These are phyloP conservation scores for Stenodema calcarata DNA, from an alignment of 2,888 invertebrate species.

Conservation along the genomic window DNA sequence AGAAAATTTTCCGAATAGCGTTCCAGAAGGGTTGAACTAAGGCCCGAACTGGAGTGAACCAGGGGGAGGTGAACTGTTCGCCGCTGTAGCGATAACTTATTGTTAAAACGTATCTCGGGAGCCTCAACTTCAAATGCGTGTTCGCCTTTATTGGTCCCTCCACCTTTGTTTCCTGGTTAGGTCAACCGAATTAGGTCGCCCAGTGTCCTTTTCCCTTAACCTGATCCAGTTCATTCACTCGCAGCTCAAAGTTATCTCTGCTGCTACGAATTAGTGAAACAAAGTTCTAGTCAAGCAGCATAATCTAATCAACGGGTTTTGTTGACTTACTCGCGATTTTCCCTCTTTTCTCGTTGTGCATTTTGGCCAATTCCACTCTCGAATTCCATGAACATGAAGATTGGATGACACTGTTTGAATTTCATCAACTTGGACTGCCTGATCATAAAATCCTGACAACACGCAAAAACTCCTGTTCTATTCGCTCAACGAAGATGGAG, in stretches of 20 bases:
- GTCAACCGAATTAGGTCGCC: not conserved
- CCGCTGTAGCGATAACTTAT: not conserved
- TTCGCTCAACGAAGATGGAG: too few relatives aligned
- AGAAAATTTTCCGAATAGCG: not conserved
- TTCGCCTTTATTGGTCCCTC: not conserved
- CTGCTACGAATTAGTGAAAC: too few relatives aligned
- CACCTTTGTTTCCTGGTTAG: not conserved
- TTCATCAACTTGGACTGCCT: too few relatives aligned
- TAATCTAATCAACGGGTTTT: too few relatives aligned
- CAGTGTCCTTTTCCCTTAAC: not conserved
- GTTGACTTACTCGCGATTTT: too few relatives aligned
- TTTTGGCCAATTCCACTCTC: too few relatives aligned
- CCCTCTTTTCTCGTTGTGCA: too few relatives aligned
- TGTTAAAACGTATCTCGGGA: conserved; percentile 15
- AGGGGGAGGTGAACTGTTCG: not conserved
- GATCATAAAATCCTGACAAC: too few relatives aligned
- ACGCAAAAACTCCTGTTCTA: too few relatives aligned
- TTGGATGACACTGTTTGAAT: too few relatives aligned
- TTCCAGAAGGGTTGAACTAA: not conserved
- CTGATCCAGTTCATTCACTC: not conserved
- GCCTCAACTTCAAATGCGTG: not conserved
- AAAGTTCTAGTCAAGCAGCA: too few relatives aligned
- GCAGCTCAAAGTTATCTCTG: not conserved
- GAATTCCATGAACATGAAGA: too few relatives aligned
- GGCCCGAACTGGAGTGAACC: not conserved